Evolutionary conservation across 2,888 invertebrate species (phyloP).

Genomic region (Caenorhabditis zanzibari): DNA sequence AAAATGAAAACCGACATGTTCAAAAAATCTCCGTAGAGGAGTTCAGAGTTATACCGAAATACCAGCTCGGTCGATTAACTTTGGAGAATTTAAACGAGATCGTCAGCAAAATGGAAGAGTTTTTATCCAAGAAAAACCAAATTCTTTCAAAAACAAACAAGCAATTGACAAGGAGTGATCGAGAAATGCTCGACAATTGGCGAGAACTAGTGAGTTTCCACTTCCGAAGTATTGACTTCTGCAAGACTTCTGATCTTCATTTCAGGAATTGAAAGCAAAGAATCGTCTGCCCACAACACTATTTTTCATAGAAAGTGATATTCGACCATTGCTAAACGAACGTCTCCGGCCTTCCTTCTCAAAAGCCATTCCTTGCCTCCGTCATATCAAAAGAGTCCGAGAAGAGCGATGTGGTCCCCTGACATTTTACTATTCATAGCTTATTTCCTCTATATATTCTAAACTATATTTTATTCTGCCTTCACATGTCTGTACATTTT

Average conservation of each 20-base stretch:
- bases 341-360: conserved; percentile 47
- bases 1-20: conserved; percentile 31
- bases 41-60: conserved; percentile 62
- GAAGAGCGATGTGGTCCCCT: conserved; percentile 61
- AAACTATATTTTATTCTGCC: neutral
- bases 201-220: conserved; percentile 40
- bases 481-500: neutral
- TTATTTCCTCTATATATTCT: neutral
- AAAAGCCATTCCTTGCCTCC: conserved; percentile 60
- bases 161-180: conserved; percentile 46
- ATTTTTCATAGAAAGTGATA: conserved; percentile 62
- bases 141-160: conserved; percentile 44
- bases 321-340: conserved; percentile 55
- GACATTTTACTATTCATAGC: conserved; percentile 56
- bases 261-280: conserved; percentile 54
- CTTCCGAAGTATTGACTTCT: neutral
- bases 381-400: conserved; percentile 56
- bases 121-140: conserved; percentile 38
- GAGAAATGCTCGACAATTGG: conserved; percentile 51
- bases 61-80: conserved; percentile 61
- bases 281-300: conserved; percentile 31
- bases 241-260: neutral
- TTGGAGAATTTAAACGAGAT: conserved; percentile 62
- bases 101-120: conserved; percentile 56
- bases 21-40: conserved; percentile 43